phyloP scores from a whole-genome alignment of 2,888 invertebrate species.

The Synanthedon vespiformis region DNA sequence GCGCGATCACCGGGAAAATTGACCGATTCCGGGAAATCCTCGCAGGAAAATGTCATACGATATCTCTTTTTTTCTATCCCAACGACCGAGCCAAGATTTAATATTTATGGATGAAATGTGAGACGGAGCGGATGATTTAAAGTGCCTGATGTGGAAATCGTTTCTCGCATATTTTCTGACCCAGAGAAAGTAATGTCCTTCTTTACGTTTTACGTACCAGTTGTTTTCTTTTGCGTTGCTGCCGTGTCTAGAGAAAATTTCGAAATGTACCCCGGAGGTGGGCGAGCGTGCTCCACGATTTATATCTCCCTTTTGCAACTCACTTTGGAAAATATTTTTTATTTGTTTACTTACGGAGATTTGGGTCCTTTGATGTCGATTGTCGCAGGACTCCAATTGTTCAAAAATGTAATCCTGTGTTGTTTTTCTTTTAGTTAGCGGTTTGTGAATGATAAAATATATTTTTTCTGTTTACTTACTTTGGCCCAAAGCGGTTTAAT shows the following conservation, averaged over 20 bases:
- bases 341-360: slow-evolving; percentile 62
- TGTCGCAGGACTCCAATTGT: slow-evolving; percentile 45
- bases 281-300: slow-evolving; percentile 50
- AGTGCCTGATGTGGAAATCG: slow-evolving; percentile 67
- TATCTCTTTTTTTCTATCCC: slow-evolving; percentile 57
- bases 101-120: slow-evolving; percentile 70
- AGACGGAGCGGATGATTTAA: slow-evolving; percentile 67
- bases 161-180: slow-evolving; percentile 66
- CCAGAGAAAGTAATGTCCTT: slow-evolving; percentile 63
- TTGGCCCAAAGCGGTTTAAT: too few relatives aligned
- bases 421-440: slow-evolving; percentile 26
- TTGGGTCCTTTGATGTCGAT: slow-evolving; percentile 59
- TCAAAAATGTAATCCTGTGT: slow-evolving; percentile 35
- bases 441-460: slow-evolving; percentile 15
- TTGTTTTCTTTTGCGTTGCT: slow-evolving; percentile 53
- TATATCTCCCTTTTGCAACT: slow-evolving; percentile 54
- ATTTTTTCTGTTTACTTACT: too few relatives aligned
- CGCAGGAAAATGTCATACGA: slow-evolving; percentile 55
- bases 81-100: slow-evolving; percentile 60
- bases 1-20: slow-evolving; percentile 64
- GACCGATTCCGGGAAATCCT: slow-evolving; percentile 64
- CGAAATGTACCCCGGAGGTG: slow-evolving; percentile 51
- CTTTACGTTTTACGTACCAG: slow-evolving; percentile 62
- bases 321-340: slow-evolving; percentile 54
- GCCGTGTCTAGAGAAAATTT: slow-evolving; percentile 37